Evolutionary conservation across 2,797 vertebrate genomes (phyloP), one percentile per base, ranked within the genome.

Genomic region (Fringilla coelebs): DNA sequence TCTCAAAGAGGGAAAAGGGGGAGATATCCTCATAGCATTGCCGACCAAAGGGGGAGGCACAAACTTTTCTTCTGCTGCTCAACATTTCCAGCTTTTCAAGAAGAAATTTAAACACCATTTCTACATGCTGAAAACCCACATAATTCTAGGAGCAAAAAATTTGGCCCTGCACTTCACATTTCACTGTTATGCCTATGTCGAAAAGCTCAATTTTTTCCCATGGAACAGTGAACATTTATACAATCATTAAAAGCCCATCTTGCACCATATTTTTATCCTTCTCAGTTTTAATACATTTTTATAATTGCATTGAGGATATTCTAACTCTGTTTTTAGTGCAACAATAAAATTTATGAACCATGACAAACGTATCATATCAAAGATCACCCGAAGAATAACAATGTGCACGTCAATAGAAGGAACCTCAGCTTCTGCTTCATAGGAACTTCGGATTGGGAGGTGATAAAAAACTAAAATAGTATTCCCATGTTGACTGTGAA

Each of bases 271-370:
- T 98, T 97, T 95, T 98, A 97, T 97, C 96, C 97, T 96, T 97
- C 97, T 96, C 97, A 96, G 97, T 97, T 98, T 97, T 98, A 98
- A 98, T 98, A 98, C 96, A 98, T 98, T 98, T 98, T 98, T 98
- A 97, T 98, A 98, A 98, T 98, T 98, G 97, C 97, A 97, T 87
- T 95, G 97, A 98, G 97, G 97, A 98, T 98, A 98, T 97, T 98
- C 97, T 98, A 97, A 97, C 97, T 97, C 97, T 98, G 97, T 98
- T 98, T 98, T 98, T 98, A 98, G 97, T 98, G 97, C 97, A 98
- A 97, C 98, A 96, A 98, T 98, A 98, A 98, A 98, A 98, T 98
- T 98, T 98, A 98, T 95, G 96, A 97, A 97, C 97, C 97, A 65
- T 97, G 96, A 96, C 97, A 97, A 98, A 97, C 95, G 86, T 96